Base-by-base conservation (phyloP, 2,888 invertebrate species). In the Onchidella celtica region DNA sequence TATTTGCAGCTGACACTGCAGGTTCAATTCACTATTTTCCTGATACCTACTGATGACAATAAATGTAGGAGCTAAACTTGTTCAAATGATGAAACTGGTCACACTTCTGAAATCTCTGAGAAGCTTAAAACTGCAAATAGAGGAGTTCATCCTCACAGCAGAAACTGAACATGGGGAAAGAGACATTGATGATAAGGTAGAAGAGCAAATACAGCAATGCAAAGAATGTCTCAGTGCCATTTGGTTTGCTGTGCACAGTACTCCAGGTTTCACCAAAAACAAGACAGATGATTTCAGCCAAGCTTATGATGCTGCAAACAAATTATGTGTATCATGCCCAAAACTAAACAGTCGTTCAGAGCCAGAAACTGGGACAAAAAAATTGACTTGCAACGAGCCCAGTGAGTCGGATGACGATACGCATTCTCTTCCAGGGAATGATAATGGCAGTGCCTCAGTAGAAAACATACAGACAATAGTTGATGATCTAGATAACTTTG, bases 401-500 rank as follows among this genome's bases (percentile, higher is more conserved):
- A n/a, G n/a, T n/a, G n/a, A n/a, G n/a, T n/a, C n/a, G n/a, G n/a
- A n/a, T n/a, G n/a, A n/a, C n/a, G n/a, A n/a, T n/a, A n/a, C n/a
- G n/a, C n/a, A n/a, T n/a, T n/a, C n/a, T n/a, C n/a, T n/a, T n/a
- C n/a, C n/a, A n/a, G n/a, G n/a, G n/a, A n/a, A n/a, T n/a, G 3
- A 55, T 32, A 32, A 32, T 6, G 9, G n/a, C 21, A 29, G 55
- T 1, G 27, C 40, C 47, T 11, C 24, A 1, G n/a, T 29, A 34
- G 66, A 68, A 32, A 38, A 77, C 32, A 34, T 9, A 0, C 55
- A 34, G 24, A 24, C 40, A 21, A 6, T 29, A 3, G 32, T 57
- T 34, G 77, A 77, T 57, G 47, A 77, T 40, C 55, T 77, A 68
- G 68, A 68, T 34, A 68, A 77, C 36, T 17, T 77, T 17, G 68